Conservation (phyloP, 2,888 invertebrate genomes). For the Tubulanus polymorphus region DNA sequence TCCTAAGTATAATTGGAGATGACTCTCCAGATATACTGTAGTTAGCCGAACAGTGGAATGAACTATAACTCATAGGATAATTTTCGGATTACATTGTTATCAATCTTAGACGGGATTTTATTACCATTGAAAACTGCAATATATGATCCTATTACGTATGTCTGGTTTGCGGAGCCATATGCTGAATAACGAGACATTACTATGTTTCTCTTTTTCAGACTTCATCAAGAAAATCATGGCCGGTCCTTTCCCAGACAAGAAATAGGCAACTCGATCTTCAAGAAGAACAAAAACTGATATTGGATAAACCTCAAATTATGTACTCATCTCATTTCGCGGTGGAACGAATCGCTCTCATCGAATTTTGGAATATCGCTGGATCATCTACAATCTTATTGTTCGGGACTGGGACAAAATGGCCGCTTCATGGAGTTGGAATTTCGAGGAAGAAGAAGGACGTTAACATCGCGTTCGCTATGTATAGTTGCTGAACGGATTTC, state of each 20-base stretch:
- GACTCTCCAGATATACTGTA: background rate
- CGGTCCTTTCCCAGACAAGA: conserved; percentile 18
- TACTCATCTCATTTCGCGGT: too few relatives aligned
- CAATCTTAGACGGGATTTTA: background rate
- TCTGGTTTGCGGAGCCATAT: background rate
- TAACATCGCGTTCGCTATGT: too few relatives aligned
- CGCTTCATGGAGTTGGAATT: too few relatives aligned
- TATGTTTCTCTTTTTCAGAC: conserved; percentile 75
- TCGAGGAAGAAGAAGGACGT: too few relatives aligned
- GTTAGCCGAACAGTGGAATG: background rate
- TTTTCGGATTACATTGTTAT: too few relatives aligned
- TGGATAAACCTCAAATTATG: background rate
- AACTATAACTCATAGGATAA: background rate
- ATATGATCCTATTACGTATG: conserved; percentile 2
- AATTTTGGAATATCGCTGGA: too few relatives aligned
- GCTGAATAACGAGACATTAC: background rate
- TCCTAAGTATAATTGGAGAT: background rate
- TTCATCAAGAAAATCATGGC: conserved; percentile 84
- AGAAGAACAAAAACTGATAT: too few relatives aligned
- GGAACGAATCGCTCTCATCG: too few relatives aligned
- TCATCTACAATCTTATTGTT: too few relatives aligned
- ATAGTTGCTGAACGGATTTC: too few relatives aligned
- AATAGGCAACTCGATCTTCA: background rate
- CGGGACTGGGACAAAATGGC: too few relatives aligned
- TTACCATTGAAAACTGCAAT: too few relatives aligned